Percentiles rank a stretch among this genome's conserved stretches.
These are phyloP conservation scores for Orientallactaga bullata DNA, from an alignment of 2,113 vertebrate genomes.

Conservation along the genomic window DNA sequence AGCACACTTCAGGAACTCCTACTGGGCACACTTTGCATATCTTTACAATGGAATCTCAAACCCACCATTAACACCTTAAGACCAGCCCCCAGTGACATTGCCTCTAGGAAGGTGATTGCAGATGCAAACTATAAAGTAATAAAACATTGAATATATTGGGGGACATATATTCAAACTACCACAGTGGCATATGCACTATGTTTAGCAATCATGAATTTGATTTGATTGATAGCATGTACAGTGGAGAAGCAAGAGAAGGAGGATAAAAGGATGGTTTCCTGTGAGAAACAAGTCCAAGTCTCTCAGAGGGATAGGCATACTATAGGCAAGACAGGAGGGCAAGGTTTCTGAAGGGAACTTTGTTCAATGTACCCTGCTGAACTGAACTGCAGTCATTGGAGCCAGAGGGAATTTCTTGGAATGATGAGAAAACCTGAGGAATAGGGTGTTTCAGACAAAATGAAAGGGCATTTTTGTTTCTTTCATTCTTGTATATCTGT, in stretches of 20 bases:
- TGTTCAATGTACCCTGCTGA: background rate
- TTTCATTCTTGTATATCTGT: slow-evolving; percentile 51
- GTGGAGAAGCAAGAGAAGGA: slow-evolving; percentile 7
- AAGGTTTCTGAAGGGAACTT: background rate
- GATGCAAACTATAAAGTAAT: too few relatives aligned
- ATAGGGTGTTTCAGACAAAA: slow-evolving; percentile 44
- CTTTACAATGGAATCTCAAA: too few relatives aligned
- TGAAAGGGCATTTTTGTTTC: slow-evolving; percentile 66
- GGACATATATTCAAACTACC: too few relatives aligned
- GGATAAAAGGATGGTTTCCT: slow-evolving; percentile 24
- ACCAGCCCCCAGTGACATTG: too few relatives aligned
- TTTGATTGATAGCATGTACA: background rate
- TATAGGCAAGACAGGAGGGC: background rate
- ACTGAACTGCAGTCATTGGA: background rate
- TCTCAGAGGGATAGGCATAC: background rate
- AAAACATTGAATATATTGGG: too few relatives aligned
- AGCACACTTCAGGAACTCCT: too few relatives aligned
- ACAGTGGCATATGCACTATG: background rate
- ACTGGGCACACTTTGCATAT: too few relatives aligned
- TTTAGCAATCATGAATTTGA: background rate
- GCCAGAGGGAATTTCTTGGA: slow-evolving; percentile 43
- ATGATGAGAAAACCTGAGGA: slow-evolving; percentile 61
- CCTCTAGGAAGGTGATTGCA: too few relatives aligned
- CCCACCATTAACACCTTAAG: too few relatives aligned
- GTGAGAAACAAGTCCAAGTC: background rate